These are phyloP conservation scores for Luscinia megarhynchos DNA, from an alignment of 2,797 vertebrate species.

Conservation along the genomic window DNA sequence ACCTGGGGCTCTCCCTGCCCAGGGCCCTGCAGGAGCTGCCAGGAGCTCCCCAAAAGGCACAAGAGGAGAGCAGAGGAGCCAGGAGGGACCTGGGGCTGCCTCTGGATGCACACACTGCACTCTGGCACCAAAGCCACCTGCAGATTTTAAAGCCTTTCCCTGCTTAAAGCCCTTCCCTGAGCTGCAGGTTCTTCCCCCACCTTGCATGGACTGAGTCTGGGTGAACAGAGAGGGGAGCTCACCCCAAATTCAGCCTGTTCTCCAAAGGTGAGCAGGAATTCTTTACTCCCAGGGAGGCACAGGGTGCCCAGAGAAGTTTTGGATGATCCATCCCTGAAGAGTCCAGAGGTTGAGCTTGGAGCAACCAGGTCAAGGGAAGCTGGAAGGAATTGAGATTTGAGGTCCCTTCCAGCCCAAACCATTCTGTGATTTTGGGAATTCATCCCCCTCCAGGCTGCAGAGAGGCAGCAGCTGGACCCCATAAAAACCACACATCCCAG, in stretches of 20 bases:
- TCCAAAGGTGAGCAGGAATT: background rate
- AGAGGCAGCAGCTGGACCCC: background rate
- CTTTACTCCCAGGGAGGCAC: background rate
- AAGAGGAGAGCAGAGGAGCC: background rate
- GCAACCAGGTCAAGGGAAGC: background rate
- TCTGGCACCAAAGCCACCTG: background rate
- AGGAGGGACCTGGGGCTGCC: rapidly evolving
- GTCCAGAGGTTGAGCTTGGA: background rate
- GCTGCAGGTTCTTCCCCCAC: background rate
- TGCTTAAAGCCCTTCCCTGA: background rate
- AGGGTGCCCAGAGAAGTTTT: background rate
- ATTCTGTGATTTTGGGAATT: background rate
- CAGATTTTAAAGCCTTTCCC: background rate
- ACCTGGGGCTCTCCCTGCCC: background rate
- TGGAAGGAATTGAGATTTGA: background rate
- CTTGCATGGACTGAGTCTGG: background rate
- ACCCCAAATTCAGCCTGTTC: background rate
- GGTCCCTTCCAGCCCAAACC: background rate
- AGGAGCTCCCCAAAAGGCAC: background rate
- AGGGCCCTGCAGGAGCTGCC: background rate
- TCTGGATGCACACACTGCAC: rapidly evolving
- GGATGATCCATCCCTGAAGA: background rate
- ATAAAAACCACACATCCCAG: background rate
- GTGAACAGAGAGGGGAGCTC: background rate
- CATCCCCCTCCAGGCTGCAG: background rate